phyloP scores from a whole-genome alignment of 2,888 invertebrate genomes.

The Xylocampa areola region DNA sequence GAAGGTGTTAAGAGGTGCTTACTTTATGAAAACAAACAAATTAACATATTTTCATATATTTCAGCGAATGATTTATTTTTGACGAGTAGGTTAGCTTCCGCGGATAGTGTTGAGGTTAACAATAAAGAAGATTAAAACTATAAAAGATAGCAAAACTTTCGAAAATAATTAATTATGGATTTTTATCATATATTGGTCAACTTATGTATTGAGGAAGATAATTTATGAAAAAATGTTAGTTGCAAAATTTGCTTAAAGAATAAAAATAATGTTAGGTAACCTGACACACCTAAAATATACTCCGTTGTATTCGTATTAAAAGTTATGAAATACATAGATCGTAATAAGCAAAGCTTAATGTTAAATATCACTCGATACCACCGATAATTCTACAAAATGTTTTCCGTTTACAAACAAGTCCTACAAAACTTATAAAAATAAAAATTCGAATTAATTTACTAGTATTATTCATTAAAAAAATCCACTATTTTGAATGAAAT shows the following conservation, averaged over 20 bases:
- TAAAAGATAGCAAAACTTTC: no score
- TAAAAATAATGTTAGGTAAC: constrained; percentile 33
- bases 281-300: constrained; percentile 7
- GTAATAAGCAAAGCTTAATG: neutral
- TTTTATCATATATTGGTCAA: neutral
- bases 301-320: constrained; percentile 1
- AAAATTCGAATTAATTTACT: neutral
- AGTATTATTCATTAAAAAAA: constrained; percentile 13
- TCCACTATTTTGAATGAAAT: constrained; percentile 17
- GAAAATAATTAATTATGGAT: no score
- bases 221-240: constrained; percentile 18
- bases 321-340: constrained; percentile 15
- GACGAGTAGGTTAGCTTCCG: neutral
- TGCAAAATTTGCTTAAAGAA: constrained; percentile 29
- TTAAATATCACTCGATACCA: no score
- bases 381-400: constrained; percentile 6
- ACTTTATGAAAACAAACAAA: constrained; percentile 3
- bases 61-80: constrained; percentile 5
- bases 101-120: neutral
- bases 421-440: constrained; percentile 3
- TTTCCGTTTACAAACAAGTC: constrained; percentile 13
- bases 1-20: constrained; percentile 2
- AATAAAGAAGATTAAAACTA: no score
- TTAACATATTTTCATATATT: constrained; percentile 13
- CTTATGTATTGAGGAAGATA: constrained; percentile 22